phyloP scores from a whole-genome alignment of 2,888 invertebrate genomes.

The Thera britannica region DNA sequence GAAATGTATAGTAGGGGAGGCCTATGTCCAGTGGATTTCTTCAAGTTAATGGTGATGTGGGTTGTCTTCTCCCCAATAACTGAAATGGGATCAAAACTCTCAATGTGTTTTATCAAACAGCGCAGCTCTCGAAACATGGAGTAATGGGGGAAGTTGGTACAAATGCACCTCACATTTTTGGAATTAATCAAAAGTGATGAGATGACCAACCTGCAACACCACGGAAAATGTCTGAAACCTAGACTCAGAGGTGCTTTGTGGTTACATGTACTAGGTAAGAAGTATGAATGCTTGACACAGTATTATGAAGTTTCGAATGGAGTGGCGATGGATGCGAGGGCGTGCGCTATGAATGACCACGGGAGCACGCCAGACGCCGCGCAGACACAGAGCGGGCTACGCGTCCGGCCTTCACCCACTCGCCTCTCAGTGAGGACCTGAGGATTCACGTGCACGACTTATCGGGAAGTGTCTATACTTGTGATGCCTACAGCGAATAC shows the following conservation, averaged over 20 bases:
- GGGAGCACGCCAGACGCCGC: constrained; percentile 59
- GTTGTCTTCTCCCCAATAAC: too few species aligned
- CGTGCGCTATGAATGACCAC: constrained; percentile 55
- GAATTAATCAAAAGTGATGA: too few species aligned
- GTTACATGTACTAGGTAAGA: constrained; percentile 4
- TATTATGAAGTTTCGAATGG: constrained; percentile 27
- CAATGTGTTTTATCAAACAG: too few species aligned
- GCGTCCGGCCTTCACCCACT: constrained; percentile 51
- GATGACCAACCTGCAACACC: too few species aligned
- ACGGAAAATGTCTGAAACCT: background rate
- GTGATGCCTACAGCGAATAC: constrained; percentile 32
- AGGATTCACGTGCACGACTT: constrained; percentile 38
- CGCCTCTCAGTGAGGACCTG: constrained; percentile 28
- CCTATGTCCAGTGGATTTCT: too few species aligned
- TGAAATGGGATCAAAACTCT: too few species aligned
- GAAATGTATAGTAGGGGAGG: too few species aligned
- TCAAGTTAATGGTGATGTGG: too few species aligned
- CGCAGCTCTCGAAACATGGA: too few species aligned
- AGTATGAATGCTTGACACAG: constrained; percentile 15
- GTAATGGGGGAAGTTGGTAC: too few species aligned
- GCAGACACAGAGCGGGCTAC: constrained; percentile 70
- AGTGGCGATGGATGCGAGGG: constrained; percentile 17
- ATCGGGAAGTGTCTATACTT: constrained; percentile 32
- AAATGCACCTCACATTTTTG: too few species aligned
- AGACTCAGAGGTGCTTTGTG: background rate